Evolutionary conservation across 2,113 vertebrate genomes (phyloP).

Genomic region (Peromyscus californicus): DNA sequence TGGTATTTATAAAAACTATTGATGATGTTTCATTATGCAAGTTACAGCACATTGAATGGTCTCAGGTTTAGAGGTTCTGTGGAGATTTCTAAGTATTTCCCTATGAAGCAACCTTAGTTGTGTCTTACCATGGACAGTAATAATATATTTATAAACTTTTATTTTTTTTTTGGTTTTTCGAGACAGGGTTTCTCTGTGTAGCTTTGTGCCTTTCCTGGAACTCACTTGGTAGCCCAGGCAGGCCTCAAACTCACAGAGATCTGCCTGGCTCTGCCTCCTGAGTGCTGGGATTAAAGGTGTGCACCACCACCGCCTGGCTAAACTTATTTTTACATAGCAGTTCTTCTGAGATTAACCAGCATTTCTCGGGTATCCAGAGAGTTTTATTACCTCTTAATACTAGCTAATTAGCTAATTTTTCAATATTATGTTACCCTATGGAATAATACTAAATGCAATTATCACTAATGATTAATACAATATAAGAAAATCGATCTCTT

Average conservation of each 20-base stretch:
- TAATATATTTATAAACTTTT: background rate
- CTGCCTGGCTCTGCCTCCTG: no score
- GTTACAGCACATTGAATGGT: background rate
- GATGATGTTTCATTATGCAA: background rate
- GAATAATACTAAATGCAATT: background rate
- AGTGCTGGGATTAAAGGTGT: no score
- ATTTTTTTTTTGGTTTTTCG: no score
- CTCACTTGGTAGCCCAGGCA: no score
- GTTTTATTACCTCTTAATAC: background rate
- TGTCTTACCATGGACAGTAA: background rate
- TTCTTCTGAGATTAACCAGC: background rate
- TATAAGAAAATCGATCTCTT: background rate
- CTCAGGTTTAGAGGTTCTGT: background rate
- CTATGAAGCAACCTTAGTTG: background rate
- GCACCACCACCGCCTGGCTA: no score
- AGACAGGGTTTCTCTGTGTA: no score
- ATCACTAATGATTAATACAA: background rate
- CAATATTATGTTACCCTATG: background rate
- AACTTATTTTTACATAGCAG: background rate
- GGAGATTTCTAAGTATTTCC: background rate
- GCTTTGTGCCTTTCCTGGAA: no score
- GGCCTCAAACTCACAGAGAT: no score
- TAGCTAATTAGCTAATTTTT: background rate
- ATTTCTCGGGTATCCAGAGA: background rate
- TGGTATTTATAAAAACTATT: background rate